A percentile compares a stretch with the other conserved stretches of the same genome.
Evolutionary conservation across 2,888 invertebrate genomes (phyloP).

Genomic region (Sussaba pulchella): DNA sequence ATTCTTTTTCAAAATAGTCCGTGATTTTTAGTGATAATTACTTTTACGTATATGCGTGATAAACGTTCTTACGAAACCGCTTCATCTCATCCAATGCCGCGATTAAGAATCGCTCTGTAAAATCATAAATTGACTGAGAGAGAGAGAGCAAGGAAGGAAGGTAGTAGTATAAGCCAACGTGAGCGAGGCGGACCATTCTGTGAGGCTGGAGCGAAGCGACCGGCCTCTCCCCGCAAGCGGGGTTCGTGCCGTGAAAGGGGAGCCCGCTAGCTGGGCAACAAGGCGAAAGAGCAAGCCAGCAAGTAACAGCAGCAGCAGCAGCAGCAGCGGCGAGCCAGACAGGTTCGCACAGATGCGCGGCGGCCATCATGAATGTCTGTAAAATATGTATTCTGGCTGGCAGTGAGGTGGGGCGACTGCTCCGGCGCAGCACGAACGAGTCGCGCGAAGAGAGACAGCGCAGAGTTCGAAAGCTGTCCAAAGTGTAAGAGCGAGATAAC

Average conservation of each 20-base stretch:
- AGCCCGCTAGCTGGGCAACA: slow-evolving; percentile 58
- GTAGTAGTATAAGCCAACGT: slow-evolving; percentile 57
- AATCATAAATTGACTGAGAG: neutral
- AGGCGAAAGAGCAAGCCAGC: slow-evolving; percentile 63
- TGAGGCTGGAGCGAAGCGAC: slow-evolving; percentile 48
- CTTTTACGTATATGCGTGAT: neutral
- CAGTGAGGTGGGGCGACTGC: slow-evolving; percentile 69
- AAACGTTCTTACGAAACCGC: neutral
- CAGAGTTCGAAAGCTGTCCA: neutral
- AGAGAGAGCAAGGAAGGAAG: slow-evolving; percentile 48
- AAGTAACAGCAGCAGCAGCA: slow-evolving; percentile 51
- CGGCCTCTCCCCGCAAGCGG: slow-evolving; percentile 36
- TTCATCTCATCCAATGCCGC: slow-evolving; percentile 6
- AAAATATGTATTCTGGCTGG: slow-evolving; percentile 83
- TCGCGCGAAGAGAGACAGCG: slow-evolving; percentile 32
- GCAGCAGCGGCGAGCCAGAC: slow-evolving; percentile 73
- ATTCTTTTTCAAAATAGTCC: neutral
- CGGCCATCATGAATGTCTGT: slow-evolving; percentile 85
- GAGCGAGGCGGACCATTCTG: slow-evolving; percentile 63
- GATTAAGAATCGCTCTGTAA: slow-evolving; percentile 56
- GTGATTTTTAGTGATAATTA: neutral
- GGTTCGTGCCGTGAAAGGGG: slow-evolving; percentile 64
- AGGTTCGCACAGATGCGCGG: slow-evolving; percentile 84
- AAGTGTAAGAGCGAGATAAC: slow-evolving; percentile 56
- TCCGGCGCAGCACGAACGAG: slow-evolving; percentile 60